A percentile compares a stretch with the other conserved stretches of the same genome.
These are phyloP conservation scores for Pipistrellus nathusii DNA, from an alignment of 2,797 vertebrate genomes.

Conservation along the genomic window DNA sequence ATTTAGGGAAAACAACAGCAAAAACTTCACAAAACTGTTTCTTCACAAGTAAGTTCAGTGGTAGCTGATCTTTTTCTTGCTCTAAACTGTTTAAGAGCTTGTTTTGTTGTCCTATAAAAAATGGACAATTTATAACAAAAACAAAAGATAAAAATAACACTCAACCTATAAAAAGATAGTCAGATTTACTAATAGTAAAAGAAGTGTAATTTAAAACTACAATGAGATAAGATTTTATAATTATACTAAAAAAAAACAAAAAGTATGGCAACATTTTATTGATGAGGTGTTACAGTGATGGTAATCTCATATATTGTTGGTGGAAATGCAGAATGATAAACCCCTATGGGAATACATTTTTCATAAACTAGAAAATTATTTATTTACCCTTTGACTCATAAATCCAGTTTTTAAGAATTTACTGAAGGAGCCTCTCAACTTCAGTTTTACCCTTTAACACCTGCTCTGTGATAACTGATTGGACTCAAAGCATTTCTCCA, in stretches of 20 bases:
- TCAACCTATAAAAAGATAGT: background rate
- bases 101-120: background rate
- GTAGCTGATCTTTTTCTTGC: background rate
- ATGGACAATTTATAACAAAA: background rate
- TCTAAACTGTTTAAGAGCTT: background rate
- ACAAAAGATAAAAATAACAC: background rate
- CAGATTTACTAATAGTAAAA: background rate
- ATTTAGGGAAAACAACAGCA: background rate
- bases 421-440: background rate
- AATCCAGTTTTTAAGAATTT: background rate
- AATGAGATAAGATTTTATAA: background rate
- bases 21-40: background rate
- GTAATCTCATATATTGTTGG: background rate
- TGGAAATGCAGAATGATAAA: background rate
- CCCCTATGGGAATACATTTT: background rate
- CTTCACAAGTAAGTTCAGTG: background rate
- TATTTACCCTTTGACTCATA: background rate
- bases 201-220: background rate
- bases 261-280: background rate
- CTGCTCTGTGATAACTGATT: background rate
- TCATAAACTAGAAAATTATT: background rate
- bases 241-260: background rate
- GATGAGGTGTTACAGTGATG: background rate
- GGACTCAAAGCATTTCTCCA: background rate
- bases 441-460: background rate